Evolutionary conservation across 2,888 invertebrate genomes (phyloP), one percentile per base, ranked within the genome.

Genomic region (Scelioninae gen. 2): DNA sequence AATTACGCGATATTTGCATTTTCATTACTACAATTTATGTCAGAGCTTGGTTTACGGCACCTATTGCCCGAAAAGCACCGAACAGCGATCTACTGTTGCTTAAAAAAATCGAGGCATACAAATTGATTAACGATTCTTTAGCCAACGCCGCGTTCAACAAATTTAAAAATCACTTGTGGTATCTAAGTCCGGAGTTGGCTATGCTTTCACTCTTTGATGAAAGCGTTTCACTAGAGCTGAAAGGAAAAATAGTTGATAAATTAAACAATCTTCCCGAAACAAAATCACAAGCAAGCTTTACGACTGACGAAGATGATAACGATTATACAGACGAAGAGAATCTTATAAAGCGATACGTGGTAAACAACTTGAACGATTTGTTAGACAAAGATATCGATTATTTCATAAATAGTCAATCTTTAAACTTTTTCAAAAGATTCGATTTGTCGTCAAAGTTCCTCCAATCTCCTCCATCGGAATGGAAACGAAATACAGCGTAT

Each of bases 1-100:
- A 31, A 13, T 13, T 79, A 3, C 11, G 35, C n/a, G 73, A 74
- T 2, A 55, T 75, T 58, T 77, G 67, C 60, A 1, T 74, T 15
- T 78, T 76, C 50, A 50, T 77, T 28, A 63, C 72, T 22, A 41
- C 25, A 28, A 6, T 73, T 37, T 75, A 76, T 25, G 61, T 72
- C 1, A 70, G 68, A 58, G 35, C 31, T 11, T 78, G 77, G 77
- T 63, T 75, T 48, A 31, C 5, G 33, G 41, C 45, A 6, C 52
- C 50, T 31, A 13, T 70, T 11, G 61, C 77, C 1, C 6, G n/a
- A n/a, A 48, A 45, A 13, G 75, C 76, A n/a, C 73, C 76, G 1
- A 52, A 65, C 10, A 15, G 63, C 10, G 75, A 76, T 58, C 60
- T 75, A n/a, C 19, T 25, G n/a, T 72, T 74, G 13, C 16, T 73